Evolutionary conservation across 2,113 vertebrate genomes (phyloP).

Genomic region (Anser cygnoides): DNA sequence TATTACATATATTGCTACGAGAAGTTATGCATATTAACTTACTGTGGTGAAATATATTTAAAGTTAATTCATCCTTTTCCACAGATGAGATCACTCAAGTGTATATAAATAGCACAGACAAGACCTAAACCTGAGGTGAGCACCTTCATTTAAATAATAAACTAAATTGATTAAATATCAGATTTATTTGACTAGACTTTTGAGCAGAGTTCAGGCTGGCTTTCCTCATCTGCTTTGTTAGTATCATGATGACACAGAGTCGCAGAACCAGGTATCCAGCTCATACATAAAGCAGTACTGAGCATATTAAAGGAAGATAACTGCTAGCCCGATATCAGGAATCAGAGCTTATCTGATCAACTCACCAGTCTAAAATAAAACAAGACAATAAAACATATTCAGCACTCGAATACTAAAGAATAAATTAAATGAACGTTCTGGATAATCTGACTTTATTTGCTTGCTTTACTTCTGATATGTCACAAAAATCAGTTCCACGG

Average conservation of each 20-base stretch:
- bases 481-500: neutral
- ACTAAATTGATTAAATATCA: conserved; percentile 35
- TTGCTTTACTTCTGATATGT: neutral
- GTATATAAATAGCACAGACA: neutral
- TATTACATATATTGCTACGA: neutral
- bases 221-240: neutral
- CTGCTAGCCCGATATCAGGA: neutral
- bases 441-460: neutral
- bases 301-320: neutral
- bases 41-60: neutral
- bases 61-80: neutral
- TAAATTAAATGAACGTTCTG: neutral
- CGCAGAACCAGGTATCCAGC: neutral
- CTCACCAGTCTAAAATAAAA: neutral
- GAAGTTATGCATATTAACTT: neutral
- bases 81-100: neutral
- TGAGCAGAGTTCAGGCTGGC: neutral
- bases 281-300: neutral
- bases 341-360: neutral
- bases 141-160: neutral
- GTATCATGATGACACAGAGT: neutral
- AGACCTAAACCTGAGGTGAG: neutral
- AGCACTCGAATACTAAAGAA: neutral
- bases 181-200: conserved; percentile 19
- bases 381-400: neutral